Evolutionary conservation across 2,797 vertebrate species (phyloP).

Genomic region (Pseudochirops corinnae): DNA sequence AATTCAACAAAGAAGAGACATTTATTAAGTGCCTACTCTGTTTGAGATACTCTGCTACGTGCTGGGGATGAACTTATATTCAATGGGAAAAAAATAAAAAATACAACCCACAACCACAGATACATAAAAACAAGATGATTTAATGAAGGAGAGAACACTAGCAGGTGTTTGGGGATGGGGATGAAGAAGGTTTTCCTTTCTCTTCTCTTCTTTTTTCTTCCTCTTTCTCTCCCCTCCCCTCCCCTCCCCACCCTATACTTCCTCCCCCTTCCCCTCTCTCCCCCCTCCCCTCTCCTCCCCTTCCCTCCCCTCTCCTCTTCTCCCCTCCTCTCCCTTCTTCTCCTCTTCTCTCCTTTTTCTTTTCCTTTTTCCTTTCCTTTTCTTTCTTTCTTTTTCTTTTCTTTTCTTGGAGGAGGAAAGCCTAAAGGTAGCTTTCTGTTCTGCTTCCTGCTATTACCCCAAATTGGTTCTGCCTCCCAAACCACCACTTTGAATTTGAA

Average conservation of each 20-base stretch:
- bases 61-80: not conserved
- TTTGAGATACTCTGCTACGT: not conserved
- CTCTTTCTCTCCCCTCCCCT: no score
- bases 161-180: not conserved
- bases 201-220: no score
- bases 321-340: not conserved
- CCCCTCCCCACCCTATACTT: no score
- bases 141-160: not conserved
- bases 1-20: not conserved
- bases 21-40: not conserved
- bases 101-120: not conserved
- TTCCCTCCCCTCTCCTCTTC: no score
- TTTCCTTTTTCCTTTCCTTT: no score
- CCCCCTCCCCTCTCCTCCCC: no score
- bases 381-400: not conserved
- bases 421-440: not conserved
- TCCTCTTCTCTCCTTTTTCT: not conserved
- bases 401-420: not conserved
- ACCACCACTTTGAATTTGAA: not conserved
- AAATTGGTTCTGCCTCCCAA: not conserved
- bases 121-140: not conserved
- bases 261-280: no score
- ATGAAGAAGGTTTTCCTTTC: not conserved
- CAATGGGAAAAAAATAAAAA: not conserved
- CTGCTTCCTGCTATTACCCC: not conserved